Base-by-base conservation (phyloP, 2,113 vertebrate species). In the Perccottus glenii region DNA sequence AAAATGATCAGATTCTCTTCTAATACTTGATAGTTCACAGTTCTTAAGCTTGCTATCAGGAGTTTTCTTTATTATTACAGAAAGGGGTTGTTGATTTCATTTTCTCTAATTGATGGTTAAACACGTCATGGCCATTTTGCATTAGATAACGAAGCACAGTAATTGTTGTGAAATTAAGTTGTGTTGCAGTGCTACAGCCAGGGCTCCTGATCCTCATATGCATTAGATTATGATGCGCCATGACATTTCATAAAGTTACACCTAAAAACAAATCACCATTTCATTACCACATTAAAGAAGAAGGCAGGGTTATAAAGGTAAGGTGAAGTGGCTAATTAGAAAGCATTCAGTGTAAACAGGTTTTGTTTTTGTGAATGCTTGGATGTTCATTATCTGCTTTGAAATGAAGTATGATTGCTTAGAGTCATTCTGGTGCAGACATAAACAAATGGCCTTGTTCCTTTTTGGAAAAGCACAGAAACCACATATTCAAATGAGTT, bases 401-500 rank as follows among this genome's bases (percentile, higher is more conserved):
- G 51, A 73, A 67, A 59, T 11, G 2, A 49, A 80, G 44, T 58
- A 5, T 60, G 46, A 78, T 53, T 55, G 53, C 58, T 49, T 15
- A 33, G 50, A 73, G 71, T 64, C 60, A 43, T 44, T 52, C 48
- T 68, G 49, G 56, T 52, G 60, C 36, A 38, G 43, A 49, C 27
- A 47, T 64, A 80, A 67, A 64, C 67, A 64, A 64, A 78, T 56
- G 16, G 32, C 15, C 36, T 36, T 42, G 68, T 67, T 63, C 42
- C 71, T 75, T 67, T 80, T 69, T 75, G 61, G 64, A 67, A 2
- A 72, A 65, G 49, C 71, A 73, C 43, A 33, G 58, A 38, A 62
- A 55, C 76, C 33, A 0, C 55, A 40, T 65, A 80, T 81, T 80
- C 66, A 70, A 57, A 68, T 71, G n/a, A 67, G 69, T 65, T 60